Percentiles rank a stretch among this genome's conserved stretches.
Evolutionary conservation across 2,797 vertebrate species (phyloP).

Genomic region (Austrolebias charrua): DNA sequence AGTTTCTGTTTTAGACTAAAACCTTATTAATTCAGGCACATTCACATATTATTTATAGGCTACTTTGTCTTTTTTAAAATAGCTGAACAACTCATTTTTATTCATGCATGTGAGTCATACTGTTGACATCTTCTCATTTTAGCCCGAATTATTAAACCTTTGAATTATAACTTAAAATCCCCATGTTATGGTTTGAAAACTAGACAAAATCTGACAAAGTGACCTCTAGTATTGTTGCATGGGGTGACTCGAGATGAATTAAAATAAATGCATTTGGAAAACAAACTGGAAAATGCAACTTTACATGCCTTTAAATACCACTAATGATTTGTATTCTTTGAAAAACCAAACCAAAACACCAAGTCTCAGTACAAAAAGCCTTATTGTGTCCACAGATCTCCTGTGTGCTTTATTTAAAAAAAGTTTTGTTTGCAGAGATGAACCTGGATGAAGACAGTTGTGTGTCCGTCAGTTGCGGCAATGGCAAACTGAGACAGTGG

Average conservation of each 20-base stretch:
- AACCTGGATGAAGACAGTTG: conserved; percentile 84
- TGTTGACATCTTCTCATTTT: background rate
- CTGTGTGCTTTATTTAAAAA: background rate
- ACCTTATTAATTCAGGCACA: background rate
- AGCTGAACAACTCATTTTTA: background rate
- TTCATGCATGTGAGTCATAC: conserved; percentile 15
- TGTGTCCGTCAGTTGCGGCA: conserved; percentile 90
- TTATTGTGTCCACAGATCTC: background rate
- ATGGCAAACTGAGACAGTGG: conserved; percentile 98
- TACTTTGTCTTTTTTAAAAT: background rate
- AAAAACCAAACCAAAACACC: background rate
- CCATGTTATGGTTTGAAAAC: background rate
- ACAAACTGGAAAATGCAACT: background rate
- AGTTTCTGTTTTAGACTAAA: background rate
- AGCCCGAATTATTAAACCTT: background rate
- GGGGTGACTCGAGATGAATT: background rate
- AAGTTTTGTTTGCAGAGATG: conserved; percentile 68
- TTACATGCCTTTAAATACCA: background rate
- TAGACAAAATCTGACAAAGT: background rate
- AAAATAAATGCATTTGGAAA: background rate
- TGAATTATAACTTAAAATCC: background rate
- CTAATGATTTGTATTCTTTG: background rate
- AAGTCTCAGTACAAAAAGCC: background rate
- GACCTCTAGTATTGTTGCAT: background rate
- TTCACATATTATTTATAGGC: background rate